Conservation (phyloP, 2,797 vertebrate genomes). For the Eidolon dupreanum region DNA sequence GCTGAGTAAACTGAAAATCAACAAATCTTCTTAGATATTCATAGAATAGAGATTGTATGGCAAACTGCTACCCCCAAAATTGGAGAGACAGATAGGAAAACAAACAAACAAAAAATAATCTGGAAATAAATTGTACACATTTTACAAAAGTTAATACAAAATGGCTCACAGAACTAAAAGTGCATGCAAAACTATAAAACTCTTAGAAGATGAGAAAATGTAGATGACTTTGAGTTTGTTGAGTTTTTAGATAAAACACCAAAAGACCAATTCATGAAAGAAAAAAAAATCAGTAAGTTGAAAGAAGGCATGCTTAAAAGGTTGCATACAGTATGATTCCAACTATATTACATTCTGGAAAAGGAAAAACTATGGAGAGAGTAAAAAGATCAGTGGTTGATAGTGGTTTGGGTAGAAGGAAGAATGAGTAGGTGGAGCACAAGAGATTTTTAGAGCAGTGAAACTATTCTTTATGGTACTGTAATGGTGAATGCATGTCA, state of each 20-base stretch:
- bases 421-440: background rate
- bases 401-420: background rate
- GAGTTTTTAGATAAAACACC: background rate
- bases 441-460: background rate
- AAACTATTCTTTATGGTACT: background rate
- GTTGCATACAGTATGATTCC: background rate
- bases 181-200: background rate
- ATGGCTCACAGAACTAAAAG: background rate
- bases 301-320: background rate
- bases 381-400: background rate
- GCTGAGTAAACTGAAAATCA: background rate
- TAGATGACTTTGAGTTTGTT: background rate
- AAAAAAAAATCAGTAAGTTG: background rate
- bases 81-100: background rate
- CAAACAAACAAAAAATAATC: background rate
- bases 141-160: background rate
- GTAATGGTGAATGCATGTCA: background rate
- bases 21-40: background rate
- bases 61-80: background rate
- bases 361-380: background rate
- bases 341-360: background rate
- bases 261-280: background rate
- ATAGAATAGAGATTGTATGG: background rate
- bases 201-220: background rate
- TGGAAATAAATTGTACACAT: background rate